phyloP scores from a whole-genome alignment of 2,113 vertebrate species.

The Hirundichthys speculiger region DNA sequence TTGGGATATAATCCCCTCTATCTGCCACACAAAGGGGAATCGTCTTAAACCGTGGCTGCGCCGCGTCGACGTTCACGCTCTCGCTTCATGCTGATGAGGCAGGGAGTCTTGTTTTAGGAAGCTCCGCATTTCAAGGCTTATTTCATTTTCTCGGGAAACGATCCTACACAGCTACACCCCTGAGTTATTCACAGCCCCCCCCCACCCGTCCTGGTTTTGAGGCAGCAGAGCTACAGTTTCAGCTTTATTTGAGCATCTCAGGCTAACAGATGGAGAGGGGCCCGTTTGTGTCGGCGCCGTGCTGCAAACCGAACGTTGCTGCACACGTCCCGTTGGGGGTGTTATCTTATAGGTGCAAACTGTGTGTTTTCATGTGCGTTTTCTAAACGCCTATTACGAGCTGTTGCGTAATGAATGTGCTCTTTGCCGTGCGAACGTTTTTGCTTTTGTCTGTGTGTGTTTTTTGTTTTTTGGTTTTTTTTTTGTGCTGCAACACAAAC shows the following conservation, averaged over 20 bases:
- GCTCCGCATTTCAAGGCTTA: conserved; percentile 1
- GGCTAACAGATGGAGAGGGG: conserved; percentile 70
- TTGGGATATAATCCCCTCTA: conserved; percentile 61
- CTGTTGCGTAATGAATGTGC: conserved; percentile 36
- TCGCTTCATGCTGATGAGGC: conserved; percentile 25
- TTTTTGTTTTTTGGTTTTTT: too few species aligned
- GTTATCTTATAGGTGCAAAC: conserved; percentile 11
- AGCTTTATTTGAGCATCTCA: conserved; percentile 27
- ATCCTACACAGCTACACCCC: not conserved
- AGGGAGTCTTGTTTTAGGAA: not conserved
- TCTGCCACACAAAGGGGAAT: conserved; percentile 44
- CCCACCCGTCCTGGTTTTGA: conserved; percentile 16
- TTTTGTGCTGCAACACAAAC: conserved; percentile 17
- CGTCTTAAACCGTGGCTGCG: conserved; percentile 10
- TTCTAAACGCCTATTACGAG: conserved; percentile 20
- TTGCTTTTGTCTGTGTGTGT: conserved; percentile 10
- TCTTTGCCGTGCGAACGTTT: conserved; percentile 9
- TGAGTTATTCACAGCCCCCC: conserved; percentile 5
- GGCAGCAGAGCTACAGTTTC: conserved; percentile 49
- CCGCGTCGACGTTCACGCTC: conserved; percentile 22
- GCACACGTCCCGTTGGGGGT: conserved; percentile 30
- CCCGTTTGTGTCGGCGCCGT: conserved; percentile 26
- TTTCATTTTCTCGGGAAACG: conserved; percentile 9
- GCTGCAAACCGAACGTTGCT: conserved; percentile 34
- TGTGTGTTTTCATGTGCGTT: conserved; percentile 18